Evolutionary conservation across 2,888 invertebrate genomes (phyloP).

Genomic region (Plagodis dolabraria): DNA sequence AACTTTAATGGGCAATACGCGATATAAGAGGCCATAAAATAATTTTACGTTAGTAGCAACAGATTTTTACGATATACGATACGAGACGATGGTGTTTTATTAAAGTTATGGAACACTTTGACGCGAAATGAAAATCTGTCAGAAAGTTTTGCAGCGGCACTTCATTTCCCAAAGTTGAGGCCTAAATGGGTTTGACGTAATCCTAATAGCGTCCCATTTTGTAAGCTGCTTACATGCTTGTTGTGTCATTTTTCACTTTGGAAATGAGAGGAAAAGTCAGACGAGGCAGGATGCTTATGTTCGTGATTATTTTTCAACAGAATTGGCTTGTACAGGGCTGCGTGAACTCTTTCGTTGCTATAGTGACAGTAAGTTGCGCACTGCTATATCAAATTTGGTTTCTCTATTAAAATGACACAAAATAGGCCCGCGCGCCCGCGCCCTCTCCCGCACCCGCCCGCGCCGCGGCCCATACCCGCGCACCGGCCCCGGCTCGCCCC

Average conservation of each 20-base stretch:
- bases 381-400: too few relatives aligned
- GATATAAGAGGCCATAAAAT: constrained; percentile 57
- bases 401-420: too few relatives aligned
- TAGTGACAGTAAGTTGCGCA: too few relatives aligned
- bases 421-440: too few relatives aligned
- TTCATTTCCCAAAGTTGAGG: constrained; percentile 28
- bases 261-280: constrained; percentile 10
- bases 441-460: too few relatives aligned
- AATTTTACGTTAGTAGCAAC: constrained; percentile 60
- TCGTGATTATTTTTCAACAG: background rate
- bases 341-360: too few relatives aligned
- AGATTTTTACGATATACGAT: constrained; percentile 57
- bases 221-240: constrained; percentile 27
- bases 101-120: constrained; percentile 37
- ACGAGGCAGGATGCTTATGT: background rate
- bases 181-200: constrained; percentile 38
- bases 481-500: too few relatives aligned
- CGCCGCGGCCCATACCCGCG: too few relatives aligned
- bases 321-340: background rate
- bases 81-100: constrained; percentile 35
- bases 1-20: constrained; percentile 55
- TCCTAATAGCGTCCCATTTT: constrained; percentile 37
- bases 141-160: constrained; percentile 34
- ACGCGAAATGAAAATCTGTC: constrained; percentile 38
- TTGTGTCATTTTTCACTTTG: constrained; percentile 23